Percentiles rank a stretch among this genome's conserved stretches.
These are phyloP conservation scores for Onychomys leucogaster DNA, from an alignment of 2,797 vertebrate genomes.

Conservation along the genomic window DNA sequence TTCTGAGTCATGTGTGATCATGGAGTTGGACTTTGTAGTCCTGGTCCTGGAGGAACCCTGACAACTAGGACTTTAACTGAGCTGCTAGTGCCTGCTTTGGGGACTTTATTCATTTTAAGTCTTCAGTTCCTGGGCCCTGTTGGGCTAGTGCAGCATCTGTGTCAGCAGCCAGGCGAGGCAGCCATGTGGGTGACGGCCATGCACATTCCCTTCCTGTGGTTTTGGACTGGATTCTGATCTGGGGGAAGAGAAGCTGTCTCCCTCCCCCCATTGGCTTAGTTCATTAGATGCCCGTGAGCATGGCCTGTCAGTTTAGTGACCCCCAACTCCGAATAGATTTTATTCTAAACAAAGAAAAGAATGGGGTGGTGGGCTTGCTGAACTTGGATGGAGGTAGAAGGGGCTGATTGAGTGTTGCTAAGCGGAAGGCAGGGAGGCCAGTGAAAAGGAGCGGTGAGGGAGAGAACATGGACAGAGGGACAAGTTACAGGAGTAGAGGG, in stretches of 20 bases:
- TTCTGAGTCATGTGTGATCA: not conserved
- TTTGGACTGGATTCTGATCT: not conserved
- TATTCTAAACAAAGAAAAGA: not conserved
- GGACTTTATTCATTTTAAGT: not conserved
- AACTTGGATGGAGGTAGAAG: not conserved
- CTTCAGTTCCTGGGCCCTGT: not conserved
- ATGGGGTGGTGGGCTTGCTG: not conserved
- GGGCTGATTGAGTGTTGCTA: too few relatives aligned
- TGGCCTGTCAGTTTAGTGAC: not conserved
- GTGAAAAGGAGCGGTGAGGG: not conserved
- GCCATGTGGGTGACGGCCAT: not conserved
- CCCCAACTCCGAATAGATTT: not conserved
- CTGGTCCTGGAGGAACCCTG: not conserved
- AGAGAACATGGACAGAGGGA: not conserved
- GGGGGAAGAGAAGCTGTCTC: not conserved
- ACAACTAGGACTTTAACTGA: not conserved
- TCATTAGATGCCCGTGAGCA: not conserved
- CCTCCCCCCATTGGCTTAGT: not conserved
- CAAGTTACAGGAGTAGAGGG: not conserved
- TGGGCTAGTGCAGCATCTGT: not conserved
- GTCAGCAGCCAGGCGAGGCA: not conserved
- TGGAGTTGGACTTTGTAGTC: not conserved
- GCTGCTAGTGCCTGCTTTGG: too few relatives aligned
- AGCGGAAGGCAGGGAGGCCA: rapidly evolving
- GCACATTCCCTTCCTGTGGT: not conserved